Conservation (phyloP, 2,888 invertebrate genomes). For the Campopleginae sp. region DNA sequence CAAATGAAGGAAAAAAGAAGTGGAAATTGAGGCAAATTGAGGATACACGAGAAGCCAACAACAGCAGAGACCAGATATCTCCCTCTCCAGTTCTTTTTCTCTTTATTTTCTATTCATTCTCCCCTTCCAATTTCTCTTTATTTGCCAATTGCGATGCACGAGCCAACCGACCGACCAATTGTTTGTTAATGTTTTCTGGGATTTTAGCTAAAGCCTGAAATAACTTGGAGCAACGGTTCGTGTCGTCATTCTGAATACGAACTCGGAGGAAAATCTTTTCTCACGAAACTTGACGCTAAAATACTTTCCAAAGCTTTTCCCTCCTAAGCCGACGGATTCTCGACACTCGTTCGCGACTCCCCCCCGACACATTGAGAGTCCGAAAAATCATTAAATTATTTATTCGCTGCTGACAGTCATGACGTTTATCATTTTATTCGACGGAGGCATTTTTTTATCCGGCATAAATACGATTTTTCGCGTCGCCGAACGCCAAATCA, state of each 20-base stretch:
- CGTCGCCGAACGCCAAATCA: background rate
- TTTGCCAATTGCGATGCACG: constrained; percentile 1
- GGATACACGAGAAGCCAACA: constrained; percentile 23
- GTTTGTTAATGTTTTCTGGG: constrained; percentile 61
- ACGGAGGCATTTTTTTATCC: background rate
- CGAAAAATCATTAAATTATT: background rate
- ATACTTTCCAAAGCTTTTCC: constrained; percentile 10
- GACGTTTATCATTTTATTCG: background rate
- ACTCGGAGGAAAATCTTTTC: constrained; percentile 18
- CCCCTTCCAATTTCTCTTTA: background rate
- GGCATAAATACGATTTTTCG: background rate
- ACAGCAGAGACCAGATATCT: constrained; percentile 37
- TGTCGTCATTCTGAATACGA: constrained; percentile 35
- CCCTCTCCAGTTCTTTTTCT: background rate
- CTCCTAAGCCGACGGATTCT: background rate
- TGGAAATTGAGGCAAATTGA: constrained; percentile 17
- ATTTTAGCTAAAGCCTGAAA: constrained; percentile 37
- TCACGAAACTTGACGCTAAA: constrained; percentile 15
- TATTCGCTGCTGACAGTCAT: background rate
- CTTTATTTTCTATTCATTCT: background rate
- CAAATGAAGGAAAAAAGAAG: constrained; percentile 70
- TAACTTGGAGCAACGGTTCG: constrained; percentile 8
- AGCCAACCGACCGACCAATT: constrained; percentile 52
- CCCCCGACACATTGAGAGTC: background rate
- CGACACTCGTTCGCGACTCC: background rate